These are phyloP conservation scores for Diplosoma virens DNA, from an alignment of 23 tunicate genomes.

Conservation along the genomic window DNA sequence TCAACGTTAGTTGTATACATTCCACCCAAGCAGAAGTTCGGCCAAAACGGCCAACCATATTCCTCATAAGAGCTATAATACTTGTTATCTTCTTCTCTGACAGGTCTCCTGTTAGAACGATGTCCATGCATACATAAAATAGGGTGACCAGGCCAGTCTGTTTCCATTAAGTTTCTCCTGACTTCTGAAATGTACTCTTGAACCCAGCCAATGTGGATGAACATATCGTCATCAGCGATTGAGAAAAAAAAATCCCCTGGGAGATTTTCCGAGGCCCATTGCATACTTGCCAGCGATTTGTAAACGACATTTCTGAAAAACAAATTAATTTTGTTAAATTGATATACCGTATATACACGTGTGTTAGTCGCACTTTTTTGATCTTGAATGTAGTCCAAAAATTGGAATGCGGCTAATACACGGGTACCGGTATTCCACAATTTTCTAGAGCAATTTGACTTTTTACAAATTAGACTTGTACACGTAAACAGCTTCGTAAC, in stretches of 20 bases:
- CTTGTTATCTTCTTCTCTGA: not conserved
- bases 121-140: conserved; percentile 4
- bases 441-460: too few species aligned
- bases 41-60: conserved; percentile 24
- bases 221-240: conserved; percentile 9
- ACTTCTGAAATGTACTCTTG: not conserved
- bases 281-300: conserved; percentile 19
- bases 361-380: too few species aligned
- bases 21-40: conserved; percentile 20
- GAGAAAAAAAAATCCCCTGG: not conserved
- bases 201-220: conserved; percentile 1
- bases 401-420: too few species aligned
- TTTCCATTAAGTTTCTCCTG: not conserved
- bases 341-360: too few species aligned
- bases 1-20: conserved; percentile 18
- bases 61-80: conserved; percentile 6
- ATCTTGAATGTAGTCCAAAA: too few species aligned
- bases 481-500: too few species aligned
- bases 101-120: not conserved
- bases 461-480: too few species aligned
- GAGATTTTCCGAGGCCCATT: conserved; percentile 22
- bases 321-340: too few species aligned
- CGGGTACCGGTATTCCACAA: too few species aligned
- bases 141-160: not conserved
- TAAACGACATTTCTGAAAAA: conserved; percentile 1